phyloP scores from a whole-genome alignment of 35 echinoderm and acorn worm genomes.

The Chiridota heheva region DNA sequence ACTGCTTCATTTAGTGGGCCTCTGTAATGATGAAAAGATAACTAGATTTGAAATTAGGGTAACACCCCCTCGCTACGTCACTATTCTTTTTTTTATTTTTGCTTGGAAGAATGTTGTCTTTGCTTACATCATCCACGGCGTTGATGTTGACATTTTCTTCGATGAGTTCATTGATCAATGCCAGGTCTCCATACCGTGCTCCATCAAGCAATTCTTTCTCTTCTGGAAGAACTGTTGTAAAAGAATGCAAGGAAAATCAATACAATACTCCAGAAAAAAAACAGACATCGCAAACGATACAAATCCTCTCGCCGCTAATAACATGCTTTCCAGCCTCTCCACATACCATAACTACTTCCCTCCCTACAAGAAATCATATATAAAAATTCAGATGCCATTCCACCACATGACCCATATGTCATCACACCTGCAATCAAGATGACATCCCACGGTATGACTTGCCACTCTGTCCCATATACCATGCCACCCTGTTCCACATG shows the following conservation, averaged over 20 bases:
- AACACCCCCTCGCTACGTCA: not conserved
- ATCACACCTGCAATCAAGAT: too few relatives aligned
- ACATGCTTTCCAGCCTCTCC: not conserved
- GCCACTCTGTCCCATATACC: too few relatives aligned
- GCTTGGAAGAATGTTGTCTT: not conserved
- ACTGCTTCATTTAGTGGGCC: not conserved
- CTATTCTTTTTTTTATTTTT: not conserved
- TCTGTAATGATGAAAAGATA: not conserved
- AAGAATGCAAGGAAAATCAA: not conserved
- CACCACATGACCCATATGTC: too few relatives aligned
- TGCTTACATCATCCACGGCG: conserved; percentile 85
- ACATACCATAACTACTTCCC: not conserved
- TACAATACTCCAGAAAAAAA: not conserved
- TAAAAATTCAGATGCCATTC: not conserved
- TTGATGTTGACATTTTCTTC: conserved; percentile 85
- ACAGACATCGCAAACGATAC: not conserved
- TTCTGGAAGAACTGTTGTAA: conserved; percentile 63
- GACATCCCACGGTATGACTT: too few relatives aligned
- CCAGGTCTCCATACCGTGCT: conserved; percentile 58
- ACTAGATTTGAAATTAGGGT: not conserved
- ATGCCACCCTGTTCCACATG: too few relatives aligned
- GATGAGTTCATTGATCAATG: conserved; percentile 61
- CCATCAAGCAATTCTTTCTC: conserved; percentile 80
- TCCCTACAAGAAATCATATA: not conserved
- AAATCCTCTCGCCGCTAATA: not conserved